These are phyloP conservation scores for Aspidiotus destructor DNA, from an alignment of 2,888 invertebrate genomes.

Conservation along the genomic window DNA sequence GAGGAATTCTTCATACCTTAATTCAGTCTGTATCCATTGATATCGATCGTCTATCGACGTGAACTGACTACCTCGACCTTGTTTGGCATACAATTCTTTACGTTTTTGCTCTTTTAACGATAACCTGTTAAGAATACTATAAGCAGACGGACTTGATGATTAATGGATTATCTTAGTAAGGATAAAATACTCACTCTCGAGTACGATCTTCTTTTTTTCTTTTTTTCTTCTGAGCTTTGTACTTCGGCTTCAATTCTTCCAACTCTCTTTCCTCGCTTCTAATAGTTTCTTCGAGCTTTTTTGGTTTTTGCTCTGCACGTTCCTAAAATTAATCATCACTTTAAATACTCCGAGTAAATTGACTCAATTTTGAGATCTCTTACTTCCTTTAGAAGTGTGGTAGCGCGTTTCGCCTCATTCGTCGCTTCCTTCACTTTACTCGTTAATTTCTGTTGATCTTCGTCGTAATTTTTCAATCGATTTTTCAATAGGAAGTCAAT, in stretches of 20 bases:
- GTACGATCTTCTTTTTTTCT: conserved; percentile 92
- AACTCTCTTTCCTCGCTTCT: conserved; percentile 80
- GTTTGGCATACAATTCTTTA: conserved; percentile 95
- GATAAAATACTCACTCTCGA: conserved; percentile 48
- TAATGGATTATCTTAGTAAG: not conserved
- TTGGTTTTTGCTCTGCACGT: conserved; percentile 79
- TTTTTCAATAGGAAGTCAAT: too few relatives aligned
- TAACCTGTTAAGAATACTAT: conserved; percentile 44
- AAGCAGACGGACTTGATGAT: not conserved
- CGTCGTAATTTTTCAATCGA: conserved; percentile 66
- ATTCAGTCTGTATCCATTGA: conserved; percentile 90
- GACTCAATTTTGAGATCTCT: conserved; percentile 4
- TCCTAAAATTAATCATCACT: conserved; percentile 45
- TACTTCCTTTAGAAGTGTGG: conserved; percentile 61
- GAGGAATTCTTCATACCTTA: conserved; percentile 52
- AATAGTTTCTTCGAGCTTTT: conserved; percentile 77
- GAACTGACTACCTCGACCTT: conserved; percentile 94
- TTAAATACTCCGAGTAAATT: conserved; percentile 20
- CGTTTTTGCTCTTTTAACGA: conserved; percentile 87
- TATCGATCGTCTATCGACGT: conserved; percentile 88
- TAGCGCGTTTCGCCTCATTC: conserved; percentile 57
- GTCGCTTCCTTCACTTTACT: conserved; percentile 62
- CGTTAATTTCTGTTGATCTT: conserved; percentile 71
- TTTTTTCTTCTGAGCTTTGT: conserved; percentile 83
- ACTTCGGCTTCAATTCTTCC: conserved; percentile 81